Base-by-base conservation (phyloP, 2,113 vertebrate genomes). In the Trochalopteron elliotii region DNA sequence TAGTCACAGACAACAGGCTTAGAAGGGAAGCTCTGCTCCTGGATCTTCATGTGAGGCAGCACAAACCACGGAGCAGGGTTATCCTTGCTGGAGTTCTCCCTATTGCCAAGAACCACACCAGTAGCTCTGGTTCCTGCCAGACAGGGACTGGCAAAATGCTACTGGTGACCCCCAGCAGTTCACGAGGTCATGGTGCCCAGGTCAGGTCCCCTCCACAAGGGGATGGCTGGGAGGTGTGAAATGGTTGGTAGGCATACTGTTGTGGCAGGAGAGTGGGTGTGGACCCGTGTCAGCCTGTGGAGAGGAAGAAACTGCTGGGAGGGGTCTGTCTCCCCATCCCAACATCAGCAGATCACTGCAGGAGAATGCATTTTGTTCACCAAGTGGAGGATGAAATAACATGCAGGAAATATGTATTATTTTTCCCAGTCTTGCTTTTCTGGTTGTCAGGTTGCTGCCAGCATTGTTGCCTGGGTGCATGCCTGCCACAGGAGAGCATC, bases 341-440 rank as follows among this genome's bases (percentile, higher is more conserved):
- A 0, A 30, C 5, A 28, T n/a, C 0, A 0, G 11, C 72, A 67
- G 50, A 42, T 61, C 1, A 0, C 44, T n/a, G 23, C 0, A 19
- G 35, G 15, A 68, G 24, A 61, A 16, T 17, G 19, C 40, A 17
- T 23, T 77, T 65, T 61, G 22, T 30, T 83, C 17, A 3, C 18
- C 23, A 77, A 45, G 60, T 63, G 44, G 52, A 81, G 16, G 35
- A 21, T 78, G 45, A 74, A 92, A 65, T 40, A 65, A 37, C 21
- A 23, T 10, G 8, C 65, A 72, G 53, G 53, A 5, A 37, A 6
- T 37, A 27, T 9, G 55, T 1, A 2, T 22, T 47, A 1, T 33
- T 91, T 80, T 83, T 55, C 24, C 25, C 71, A 47, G 5, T 30
- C 55, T 49, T 61, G 9, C 56, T 70, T 93, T 92, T 70, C 77